Base-by-base conservation (phyloP, 2,888 invertebrate species). In the Sminthurinus aureus region DNA sequence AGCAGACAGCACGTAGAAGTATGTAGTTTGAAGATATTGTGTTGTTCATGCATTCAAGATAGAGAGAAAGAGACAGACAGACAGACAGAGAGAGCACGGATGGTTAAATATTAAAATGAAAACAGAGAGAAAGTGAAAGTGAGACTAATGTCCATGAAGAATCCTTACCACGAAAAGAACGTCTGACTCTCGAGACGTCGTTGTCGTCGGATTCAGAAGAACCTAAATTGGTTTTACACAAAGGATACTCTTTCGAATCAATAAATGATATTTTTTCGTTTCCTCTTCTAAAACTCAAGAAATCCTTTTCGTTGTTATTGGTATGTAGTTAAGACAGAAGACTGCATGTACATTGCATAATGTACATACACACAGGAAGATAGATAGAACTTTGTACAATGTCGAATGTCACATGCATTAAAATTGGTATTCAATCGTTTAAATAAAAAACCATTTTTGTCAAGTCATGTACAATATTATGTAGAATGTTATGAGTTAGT, bases 101-200 rank as follows among this genome's bases (percentile, higher is more conserved):
- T 58, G 2, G 9, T 38, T 38, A 38, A 38, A 38, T 38, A 38
- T 38, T 38, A 38, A 38, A 38, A 4, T 4, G 38, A 38, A 38
- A 38, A 6, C 58, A 58, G 18, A 58, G 58, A 58, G 9, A 58
- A 58, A 38, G 38, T 38, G 38, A 38, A 38, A 38, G 38, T 38
- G 3, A 38, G 38, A 38, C 38, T 38, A 6, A 38, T 38, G 38
- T 38, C 38, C 38, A 38, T 1, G 38, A 38, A 6, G 38, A 38
- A 38, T 38, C 38, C 89, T 87, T 89, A 89, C 89, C 89, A 87
- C 88, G 87, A 84, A 89, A 89, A 82, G 87, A 81, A 87, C 88
- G 89, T 79, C 81, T 87, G n/a, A n/a, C n/a, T n/a, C n/a, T 38
- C 82, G 83, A 85, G 85, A 85, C 84, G 85, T 83, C 85, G 84